A percentile compares a stretch with the other conserved stretches of the same genome.
These are phyloP conservation scores for Silurus meridionalis DNA, from an alignment of 2,113 vertebrate species.

Conservation along the genomic window DNA sequence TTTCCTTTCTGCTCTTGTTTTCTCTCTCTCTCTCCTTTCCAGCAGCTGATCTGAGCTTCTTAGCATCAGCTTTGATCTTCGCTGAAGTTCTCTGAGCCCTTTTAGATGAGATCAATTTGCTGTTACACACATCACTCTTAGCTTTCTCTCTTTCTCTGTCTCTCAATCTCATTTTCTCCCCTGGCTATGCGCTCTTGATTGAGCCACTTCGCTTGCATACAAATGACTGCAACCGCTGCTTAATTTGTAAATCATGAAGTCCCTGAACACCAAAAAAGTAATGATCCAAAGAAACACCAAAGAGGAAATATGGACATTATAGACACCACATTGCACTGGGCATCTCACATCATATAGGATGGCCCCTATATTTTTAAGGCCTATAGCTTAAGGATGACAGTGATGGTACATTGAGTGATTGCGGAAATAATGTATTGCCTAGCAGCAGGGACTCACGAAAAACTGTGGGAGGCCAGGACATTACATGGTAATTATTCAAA, in stretches of 20 bases:
- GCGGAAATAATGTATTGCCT: neutral
- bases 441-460: neutral
- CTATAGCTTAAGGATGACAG: neutral
- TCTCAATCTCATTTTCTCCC: slow-evolving; percentile 23
- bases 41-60: slow-evolving; percentile 69
- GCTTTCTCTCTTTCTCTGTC: neutral
- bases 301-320: neutral
- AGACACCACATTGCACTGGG: neutral
- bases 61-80: slow-evolving; percentile 73
- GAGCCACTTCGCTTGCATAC: slow-evolving; percentile 48
- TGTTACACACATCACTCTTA: slow-evolving; percentile 69
- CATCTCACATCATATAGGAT: too few relatives aligned
- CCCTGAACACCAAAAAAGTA: neutral
- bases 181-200: slow-evolving; percentile 55
- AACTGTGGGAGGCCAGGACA: slow-evolving; percentile 4
- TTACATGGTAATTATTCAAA: slow-evolving; percentile 22
- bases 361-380: too few relatives aligned
- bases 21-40: slow-evolving; percentile 38
- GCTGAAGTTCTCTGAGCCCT: slow-evolving; percentile 72
- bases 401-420: neutral
- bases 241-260: slow-evolving; percentile 21
- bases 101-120: slow-evolving; percentile 75
- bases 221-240: slow-evolving; percentile 50
- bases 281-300: neutral
- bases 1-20: slow-evolving; percentile 49